phyloP scores from a whole-genome alignment of 1,140 invertebrate genomes.

The Macrobrachium rosenbergii region DNA sequence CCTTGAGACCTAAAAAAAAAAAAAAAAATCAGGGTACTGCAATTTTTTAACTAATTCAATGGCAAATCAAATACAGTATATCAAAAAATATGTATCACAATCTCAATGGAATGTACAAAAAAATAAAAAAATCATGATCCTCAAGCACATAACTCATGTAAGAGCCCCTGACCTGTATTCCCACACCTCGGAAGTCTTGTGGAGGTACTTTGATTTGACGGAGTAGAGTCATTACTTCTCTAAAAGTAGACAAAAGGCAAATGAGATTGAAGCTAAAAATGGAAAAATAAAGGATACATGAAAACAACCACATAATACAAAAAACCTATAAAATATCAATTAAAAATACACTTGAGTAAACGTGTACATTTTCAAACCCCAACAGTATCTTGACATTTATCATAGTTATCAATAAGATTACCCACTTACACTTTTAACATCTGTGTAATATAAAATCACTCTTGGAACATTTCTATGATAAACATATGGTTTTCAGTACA shows the following conservation, averaged over 20 bases:
- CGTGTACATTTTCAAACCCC: too few relatives aligned
- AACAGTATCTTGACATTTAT: too few relatives aligned
- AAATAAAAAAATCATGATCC: background rate
- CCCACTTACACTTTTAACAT: too few relatives aligned
- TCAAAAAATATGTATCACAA: background rate
- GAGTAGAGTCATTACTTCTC: slow-evolving; percentile 50
- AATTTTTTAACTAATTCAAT: background rate
- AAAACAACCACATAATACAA: background rate
- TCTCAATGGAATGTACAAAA: background rate
- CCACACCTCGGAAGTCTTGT: slow-evolving; percentile 63
- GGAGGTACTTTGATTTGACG: slow-evolving; percentile 46
- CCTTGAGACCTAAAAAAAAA: slow-evolving; percentile 55
- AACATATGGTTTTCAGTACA: too few relatives aligned
- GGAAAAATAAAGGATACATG: background rate
- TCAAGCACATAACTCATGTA: background rate
- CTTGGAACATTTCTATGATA: too few relatives aligned
- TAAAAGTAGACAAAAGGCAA: slow-evolving; percentile 5
- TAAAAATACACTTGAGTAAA: background rate
- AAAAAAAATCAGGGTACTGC: background rate
- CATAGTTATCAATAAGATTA: too few relatives aligned
- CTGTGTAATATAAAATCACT: too few relatives aligned
- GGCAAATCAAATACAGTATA: background rate
- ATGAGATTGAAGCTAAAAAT: background rate
- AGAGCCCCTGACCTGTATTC: slow-evolving; percentile 47
- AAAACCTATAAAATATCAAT: too few relatives aligned